These are phyloP conservation scores for Lordiphosa andalusiaca DNA, from an alignment of 2,888 invertebrate species.

Conservation along the genomic window DNA sequence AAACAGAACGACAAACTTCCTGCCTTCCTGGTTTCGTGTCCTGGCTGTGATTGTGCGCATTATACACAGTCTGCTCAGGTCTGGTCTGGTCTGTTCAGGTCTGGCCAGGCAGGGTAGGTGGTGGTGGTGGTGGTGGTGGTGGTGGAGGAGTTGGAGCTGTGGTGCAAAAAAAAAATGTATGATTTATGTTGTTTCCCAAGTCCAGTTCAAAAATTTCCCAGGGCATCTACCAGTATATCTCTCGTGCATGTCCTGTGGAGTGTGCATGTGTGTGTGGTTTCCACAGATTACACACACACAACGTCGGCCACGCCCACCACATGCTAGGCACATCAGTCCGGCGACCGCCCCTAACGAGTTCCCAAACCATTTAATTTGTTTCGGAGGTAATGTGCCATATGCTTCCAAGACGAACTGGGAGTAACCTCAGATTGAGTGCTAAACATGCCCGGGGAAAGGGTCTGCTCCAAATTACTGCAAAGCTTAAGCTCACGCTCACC, in stretches of 20 bases:
- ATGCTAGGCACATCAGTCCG: slow-evolving; percentile 52
- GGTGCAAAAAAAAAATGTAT: slow-evolving; percentile 58
- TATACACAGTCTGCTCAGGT: slow-evolving; percentile 45
- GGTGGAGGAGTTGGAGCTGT: slow-evolving; percentile 5
- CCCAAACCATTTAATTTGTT: slow-evolving; percentile 70
- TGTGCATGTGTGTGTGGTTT: slow-evolving; percentile 50
- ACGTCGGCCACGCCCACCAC: slow-evolving; percentile 60
- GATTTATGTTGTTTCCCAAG: slow-evolving; percentile 61
- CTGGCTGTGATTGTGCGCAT: slow-evolving; percentile 65
- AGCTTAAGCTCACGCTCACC: slow-evolving; percentile 23
- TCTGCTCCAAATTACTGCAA: slow-evolving; percentile 24
- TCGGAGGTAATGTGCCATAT: slow-evolving; percentile 74
- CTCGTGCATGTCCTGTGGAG: slow-evolving; percentile 15
- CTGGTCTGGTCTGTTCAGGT: slow-evolving; percentile 6
- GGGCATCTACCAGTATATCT: slow-evolving; percentile 24
- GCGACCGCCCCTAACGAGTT: slow-evolving; percentile 64
- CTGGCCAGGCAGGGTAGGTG: slow-evolving; percentile 1
- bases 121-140: slow-evolving; percentile 1
- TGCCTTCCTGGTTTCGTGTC: slow-evolving; percentile 53
- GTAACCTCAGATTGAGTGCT: slow-evolving; percentile 69
- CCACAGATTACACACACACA: slow-evolving; percentile 60
- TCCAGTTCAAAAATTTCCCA: slow-evolving; percentile 34
- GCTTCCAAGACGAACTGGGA: slow-evolving; percentile 41
- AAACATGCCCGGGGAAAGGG: slow-evolving; percentile 43
- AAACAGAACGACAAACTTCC: slow-evolving; percentile 27